Evolutionary conservation across 2,113 vertebrate genomes (phyloP), one percentile per base, ranked within the genome.

Genomic region (Geococcyx californianus): DNA sequence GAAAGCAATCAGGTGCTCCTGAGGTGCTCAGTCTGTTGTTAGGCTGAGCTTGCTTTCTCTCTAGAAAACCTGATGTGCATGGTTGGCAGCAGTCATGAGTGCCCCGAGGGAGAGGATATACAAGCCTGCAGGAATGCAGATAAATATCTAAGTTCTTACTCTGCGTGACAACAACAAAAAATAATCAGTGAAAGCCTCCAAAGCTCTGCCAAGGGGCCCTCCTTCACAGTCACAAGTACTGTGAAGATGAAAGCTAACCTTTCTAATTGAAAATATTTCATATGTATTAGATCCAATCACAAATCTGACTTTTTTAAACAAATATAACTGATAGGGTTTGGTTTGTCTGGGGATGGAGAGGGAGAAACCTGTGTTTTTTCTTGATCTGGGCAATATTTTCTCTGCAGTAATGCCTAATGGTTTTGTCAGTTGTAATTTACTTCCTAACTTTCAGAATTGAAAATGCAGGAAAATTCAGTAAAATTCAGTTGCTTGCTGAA

Each of bases 121-220:
- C 84, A 89, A 89, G 77, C 89, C 94, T 95, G 78, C 62, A 87
- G 94, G 94, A 94, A 95, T 66, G 91, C 54, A 95, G 91, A 87
- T 95, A 91, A 89, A 62, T 58, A 95, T 93, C 81, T 78, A 26
- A 91, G 51, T 66, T 87, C 45, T 76, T 84, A 55, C 17, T 67
- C 54, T 89, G 82, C 81, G 62, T 45, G 69, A 87, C 29, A 91
- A 89, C 47, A 67, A 90, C 40, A 89, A 84, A 68, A 59, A n/a
- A 80, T 72, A 67, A 87, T 26, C 62, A 82, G 81, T 54, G 84
- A 96, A 85, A 91, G 20, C 34, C 55, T 91, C 54, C 75, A 91
- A 76, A 73, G 55, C 49, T 76, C 67, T 97, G 79, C 59, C 84
- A 84, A 82, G 74, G 19, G 40, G 69, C 45, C 74, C n/a, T 74